A percentile compares a stretch with the other conserved stretches of the same genome.
These are phyloP conservation scores for Ormyrus nitidulus DNA, from an alignment of 2,888 invertebrate species.

Conservation along the genomic window DNA sequence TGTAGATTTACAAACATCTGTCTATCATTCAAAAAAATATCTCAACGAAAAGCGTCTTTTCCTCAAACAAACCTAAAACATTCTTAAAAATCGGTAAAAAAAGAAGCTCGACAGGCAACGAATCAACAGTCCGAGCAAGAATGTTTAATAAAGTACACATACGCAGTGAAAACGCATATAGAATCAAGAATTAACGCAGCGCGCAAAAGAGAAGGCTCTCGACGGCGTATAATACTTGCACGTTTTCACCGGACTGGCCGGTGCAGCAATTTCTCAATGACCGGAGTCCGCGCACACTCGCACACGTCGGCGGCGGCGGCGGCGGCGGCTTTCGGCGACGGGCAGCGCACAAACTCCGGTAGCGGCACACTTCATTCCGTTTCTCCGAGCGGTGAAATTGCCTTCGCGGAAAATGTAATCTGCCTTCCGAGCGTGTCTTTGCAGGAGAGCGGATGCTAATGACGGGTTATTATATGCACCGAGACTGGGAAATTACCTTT, in stretches of 20 bases:
- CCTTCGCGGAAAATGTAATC: constrained; percentile 51
- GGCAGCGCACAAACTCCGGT: constrained; percentile 17
- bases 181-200: constrained; percentile 3
- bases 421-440: constrained; percentile 33
- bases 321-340: too few relatives aligned
- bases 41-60: neutral
- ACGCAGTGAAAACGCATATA: neutral
- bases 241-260: constrained; percentile 11
- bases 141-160: neutral
- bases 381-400: constrained; percentile 49
- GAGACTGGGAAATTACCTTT: constrained; percentile 39
- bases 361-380: constrained; percentile 15
- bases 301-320: too few relatives aligned
- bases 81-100: too few relatives aligned
- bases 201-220: constrained; percentile 8
- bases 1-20: neutral
- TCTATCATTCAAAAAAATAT: neutral
- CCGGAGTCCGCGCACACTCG: neutral
- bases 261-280: constrained; percentile 31
- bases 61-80: too few relatives aligned
- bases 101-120: neutral
- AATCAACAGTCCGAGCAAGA: neutral
- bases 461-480: constrained; percentile 21
- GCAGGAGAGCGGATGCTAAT: constrained; percentile 42
- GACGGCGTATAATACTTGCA: neutral